Conservation (phyloP, 2,113 vertebrate genomes). For the Chaetodon trifascialis region DNA sequence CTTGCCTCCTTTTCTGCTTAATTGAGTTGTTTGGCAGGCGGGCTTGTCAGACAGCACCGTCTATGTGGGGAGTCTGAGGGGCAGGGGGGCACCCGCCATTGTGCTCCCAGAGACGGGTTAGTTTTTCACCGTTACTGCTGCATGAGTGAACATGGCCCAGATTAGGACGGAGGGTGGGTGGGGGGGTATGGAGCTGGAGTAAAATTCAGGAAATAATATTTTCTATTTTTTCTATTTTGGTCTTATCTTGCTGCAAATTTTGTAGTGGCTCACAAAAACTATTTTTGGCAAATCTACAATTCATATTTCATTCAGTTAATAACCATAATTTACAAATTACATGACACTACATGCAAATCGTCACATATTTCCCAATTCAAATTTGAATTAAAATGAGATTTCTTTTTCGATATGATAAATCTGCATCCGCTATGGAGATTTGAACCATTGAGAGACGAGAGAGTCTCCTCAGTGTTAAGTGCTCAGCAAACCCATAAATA, state of each 20-base stretch:
- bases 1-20: constrained; percentile 85
- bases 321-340: not conserved
- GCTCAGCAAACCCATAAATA: constrained; percentile 81
- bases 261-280: not conserved
- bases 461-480: constrained; percentile 63
- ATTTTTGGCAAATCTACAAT: not conserved
- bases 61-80: constrained; percentile 86
- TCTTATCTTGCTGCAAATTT: not conserved
- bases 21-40: constrained; percentile 88
- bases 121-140: constrained; percentile 86
- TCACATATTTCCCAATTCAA: not conserved
- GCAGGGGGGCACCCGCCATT: constrained; percentile 74
- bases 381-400: not conserved
- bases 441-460: constrained; percentile 3
- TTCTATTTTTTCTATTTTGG: not conserved
- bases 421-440: not conserved
- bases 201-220: constrained; percentile 45
- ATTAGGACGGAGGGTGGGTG: constrained; percentile 33
- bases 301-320: not conserved
- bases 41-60: constrained; percentile 82
- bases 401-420: not conserved
- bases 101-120: constrained; percentile 83
- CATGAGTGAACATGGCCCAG: constrained; percentile 80
- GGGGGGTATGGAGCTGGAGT: not conserved
- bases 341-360: not conserved